Evolutionary conservation across 2,888 invertebrate species (phyloP).

Genomic region (Eudasyphora cyanicolor): DNA sequence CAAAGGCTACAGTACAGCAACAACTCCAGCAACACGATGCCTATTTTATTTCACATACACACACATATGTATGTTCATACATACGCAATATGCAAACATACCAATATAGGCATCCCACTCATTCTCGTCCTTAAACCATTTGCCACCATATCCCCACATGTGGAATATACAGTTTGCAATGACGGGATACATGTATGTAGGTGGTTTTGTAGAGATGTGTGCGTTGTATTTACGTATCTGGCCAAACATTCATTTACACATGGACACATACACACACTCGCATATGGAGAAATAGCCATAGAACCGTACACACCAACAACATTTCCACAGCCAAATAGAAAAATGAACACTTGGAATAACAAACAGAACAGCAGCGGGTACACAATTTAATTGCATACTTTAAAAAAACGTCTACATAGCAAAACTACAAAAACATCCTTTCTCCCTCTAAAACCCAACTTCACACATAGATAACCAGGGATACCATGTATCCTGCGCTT

Average conservation of each 20-base stretch:
- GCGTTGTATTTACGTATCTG: not conserved
- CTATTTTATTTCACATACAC: not conserved
- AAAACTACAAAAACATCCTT: conserved; percentile 12
- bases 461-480: too few species aligned
- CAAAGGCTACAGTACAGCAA: not conserved
- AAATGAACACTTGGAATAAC: conserved; percentile 31
- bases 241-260: conserved; percentile 10
- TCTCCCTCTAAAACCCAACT: not conserved
- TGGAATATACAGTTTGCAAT: too few species aligned
- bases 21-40: conserved; percentile 1
- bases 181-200: not conserved
- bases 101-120: not conserved
- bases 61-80: not conserved
- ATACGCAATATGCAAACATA: not conserved
- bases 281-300: not conserved
- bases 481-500: too few species aligned
- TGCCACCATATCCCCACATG: not conserved
- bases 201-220: not conserved
- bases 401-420: conserved; percentile 20
- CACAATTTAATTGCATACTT: conserved; percentile 29
- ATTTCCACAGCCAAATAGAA: conserved; percentile 26
- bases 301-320: not conserved
- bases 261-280: not conserved
- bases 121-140: not conserved
- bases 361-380: conserved; percentile 26